A percentile compares a stretch with the other conserved stretches of the same genome.
Conservation (phyloP, 2,888 invertebrate species). For the Microctonus brassicae region DNA sequence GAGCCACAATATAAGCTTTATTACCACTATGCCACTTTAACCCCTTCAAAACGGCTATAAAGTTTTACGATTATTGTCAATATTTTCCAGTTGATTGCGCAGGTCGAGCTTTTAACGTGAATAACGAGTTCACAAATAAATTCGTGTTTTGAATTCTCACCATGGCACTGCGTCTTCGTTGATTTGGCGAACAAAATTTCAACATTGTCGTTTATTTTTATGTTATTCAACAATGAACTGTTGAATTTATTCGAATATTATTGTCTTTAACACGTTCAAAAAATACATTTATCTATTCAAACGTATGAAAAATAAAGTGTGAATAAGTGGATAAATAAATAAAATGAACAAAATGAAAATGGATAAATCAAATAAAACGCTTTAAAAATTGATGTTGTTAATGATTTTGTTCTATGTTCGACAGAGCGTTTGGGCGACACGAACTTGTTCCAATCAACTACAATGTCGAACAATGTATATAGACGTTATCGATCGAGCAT, state of each 20-base stretch:
- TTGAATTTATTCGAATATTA: not conserved
- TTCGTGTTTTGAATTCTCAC: slow-evolving; percentile 56
- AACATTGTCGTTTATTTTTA: slow-evolving; percentile 67
- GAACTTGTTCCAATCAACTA: slow-evolving; percentile 6
- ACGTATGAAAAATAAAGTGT: not conserved
- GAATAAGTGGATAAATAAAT: not conserved
- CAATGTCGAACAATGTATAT: slow-evolving; percentile 24
- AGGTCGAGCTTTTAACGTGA: slow-evolving; percentile 23
- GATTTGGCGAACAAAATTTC: slow-evolving; percentile 75
- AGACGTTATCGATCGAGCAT: slow-evolving; percentile 18
- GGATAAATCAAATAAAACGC: not conserved
- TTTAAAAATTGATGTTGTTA: not conserved
- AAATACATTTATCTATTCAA: not conserved
- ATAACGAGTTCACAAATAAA: slow-evolving; percentile 29
- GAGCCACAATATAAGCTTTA: slow-evolving; percentile 26
- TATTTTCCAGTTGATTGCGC: slow-evolving; percentile 33
- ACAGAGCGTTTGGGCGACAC: not conserved
- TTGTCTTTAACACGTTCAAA: not conserved
- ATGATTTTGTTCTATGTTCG: not conserved
- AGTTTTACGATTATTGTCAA: slow-evolving; percentile 35
- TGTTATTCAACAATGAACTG: not conserved
- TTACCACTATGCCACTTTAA: slow-evolving; percentile 1
- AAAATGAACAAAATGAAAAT: not conserved
- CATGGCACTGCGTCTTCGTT: slow-evolving; percentile 72
- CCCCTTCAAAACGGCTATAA: slow-evolving; percentile 28